Evolutionary conservation across 2,113 vertebrate genomes (phyloP).

Genomic region (Calyptomena viridis): DNA sequence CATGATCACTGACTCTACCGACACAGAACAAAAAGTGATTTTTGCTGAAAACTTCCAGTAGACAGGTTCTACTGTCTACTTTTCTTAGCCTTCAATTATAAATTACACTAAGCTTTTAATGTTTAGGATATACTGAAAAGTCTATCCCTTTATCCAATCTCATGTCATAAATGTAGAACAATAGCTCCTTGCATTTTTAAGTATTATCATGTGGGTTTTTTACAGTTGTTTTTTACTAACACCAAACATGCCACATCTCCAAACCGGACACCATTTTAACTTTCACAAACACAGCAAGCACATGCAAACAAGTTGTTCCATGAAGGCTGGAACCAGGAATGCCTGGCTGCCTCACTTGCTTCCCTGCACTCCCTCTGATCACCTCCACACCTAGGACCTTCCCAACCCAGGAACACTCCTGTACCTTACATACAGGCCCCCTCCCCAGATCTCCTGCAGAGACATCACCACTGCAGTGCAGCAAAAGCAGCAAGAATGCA

Average conservation of each 20-base stretch:
- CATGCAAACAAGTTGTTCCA: not conserved
- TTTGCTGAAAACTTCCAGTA: not conserved
- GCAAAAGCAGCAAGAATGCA: not conserved
- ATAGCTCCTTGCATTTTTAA: not conserved
- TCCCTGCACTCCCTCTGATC: not conserved
- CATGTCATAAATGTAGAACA: not conserved
- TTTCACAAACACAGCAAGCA: not conserved
- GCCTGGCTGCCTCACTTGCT: accelerated
- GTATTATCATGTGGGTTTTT: not conserved
- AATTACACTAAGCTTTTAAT: not conserved
- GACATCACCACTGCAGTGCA: not conserved
- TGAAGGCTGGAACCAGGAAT: not conserved
- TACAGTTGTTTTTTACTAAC: not conserved
- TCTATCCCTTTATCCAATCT: not conserved
- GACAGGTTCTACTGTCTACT: not conserved
- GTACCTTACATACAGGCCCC: not conserved
- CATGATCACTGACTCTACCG: not conserved
- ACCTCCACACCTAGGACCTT: not conserved
- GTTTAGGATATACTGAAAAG: not conserved
- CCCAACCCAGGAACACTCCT: not conserved
- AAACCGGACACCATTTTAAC: not conserved
- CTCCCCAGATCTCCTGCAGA: not conserved
- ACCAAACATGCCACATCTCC: not conserved
- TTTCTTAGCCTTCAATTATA: not conserved
- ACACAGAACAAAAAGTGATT: not conserved